A percentile compares a stretch with the other conserved stretches of the same genome.
Conservation (phyloP, 2,113 vertebrate species). For the Nesospiza acunhae region DNA sequence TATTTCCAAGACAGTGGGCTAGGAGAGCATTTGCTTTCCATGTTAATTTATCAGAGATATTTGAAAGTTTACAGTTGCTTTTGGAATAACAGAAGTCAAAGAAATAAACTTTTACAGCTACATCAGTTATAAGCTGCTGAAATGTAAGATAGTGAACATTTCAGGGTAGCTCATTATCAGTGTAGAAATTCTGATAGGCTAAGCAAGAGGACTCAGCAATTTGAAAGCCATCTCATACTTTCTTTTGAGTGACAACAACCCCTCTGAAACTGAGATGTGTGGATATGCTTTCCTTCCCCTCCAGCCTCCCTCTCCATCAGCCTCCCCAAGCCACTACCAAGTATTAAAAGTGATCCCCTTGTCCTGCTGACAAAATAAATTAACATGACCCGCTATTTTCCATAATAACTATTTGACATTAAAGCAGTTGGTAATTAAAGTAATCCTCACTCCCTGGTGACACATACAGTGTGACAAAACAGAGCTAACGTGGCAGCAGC, state of each 20-base stretch:
- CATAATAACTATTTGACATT: slow-evolving; percentile 54
- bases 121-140: background rate
- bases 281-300: slow-evolving; percentile 15
- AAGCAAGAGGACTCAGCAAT: rapidly evolving
- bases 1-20: background rate
- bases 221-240: background rate
- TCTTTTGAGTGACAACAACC: background rate
- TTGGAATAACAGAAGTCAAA: background rate
- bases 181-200: background rate
- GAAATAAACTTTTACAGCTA: background rate
- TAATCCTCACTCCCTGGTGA: slow-evolving; percentile 46
- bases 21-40: background rate
- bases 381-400: slow-evolving; percentile 38
- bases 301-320: background rate
- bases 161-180: background rate
- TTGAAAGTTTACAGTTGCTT: background rate
- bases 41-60: background rate
- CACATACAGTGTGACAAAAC: slow-evolving; percentile 18
- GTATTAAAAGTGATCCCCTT: slow-evolving; percentile 38
- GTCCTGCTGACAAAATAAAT: slow-evolving; percentile 67
- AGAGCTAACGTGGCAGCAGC: background rate
- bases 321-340: background rate
- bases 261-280: background rate
- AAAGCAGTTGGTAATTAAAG: slow-evolving; percentile 66
- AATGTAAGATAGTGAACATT: background rate